Percentiles rank a stretch among this genome's conserved stretches.
Conservation (phyloP, 1,140 invertebrate genomes). For the Neodiprion pinetum region DNA sequence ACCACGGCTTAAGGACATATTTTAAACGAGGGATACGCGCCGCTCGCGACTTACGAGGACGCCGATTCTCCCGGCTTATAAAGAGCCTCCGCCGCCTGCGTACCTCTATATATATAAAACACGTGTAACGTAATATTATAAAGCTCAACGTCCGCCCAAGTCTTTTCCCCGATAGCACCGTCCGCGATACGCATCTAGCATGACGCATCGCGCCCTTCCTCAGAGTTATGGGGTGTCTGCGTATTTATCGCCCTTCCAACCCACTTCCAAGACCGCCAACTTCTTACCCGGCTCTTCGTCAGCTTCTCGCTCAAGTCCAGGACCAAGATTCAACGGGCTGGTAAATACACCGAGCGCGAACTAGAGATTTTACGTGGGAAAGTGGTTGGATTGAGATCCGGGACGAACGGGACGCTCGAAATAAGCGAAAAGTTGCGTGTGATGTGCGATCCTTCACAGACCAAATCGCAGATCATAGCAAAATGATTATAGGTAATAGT, state of each 20-base stretch:
- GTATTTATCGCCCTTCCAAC: background rate
- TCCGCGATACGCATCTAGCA: background rate
- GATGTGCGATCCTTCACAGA: too few relatives aligned
- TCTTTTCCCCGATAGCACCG: background rate
- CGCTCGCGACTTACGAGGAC: background rate
- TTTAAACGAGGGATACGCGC: background rate
- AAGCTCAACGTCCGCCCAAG: background rate
- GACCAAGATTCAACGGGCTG: too few relatives aligned
- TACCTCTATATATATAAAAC: background rate
- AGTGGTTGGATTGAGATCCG: too few relatives aligned
- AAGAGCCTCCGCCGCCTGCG: too few relatives aligned
- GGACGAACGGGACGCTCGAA: too few relatives aligned
- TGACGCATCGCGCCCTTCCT: background rate
- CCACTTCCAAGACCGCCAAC: background rate
- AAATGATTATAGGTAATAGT: too few relatives aligned
- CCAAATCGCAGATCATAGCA: too few relatives aligned
- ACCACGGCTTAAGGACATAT: background rate
- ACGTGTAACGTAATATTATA: background rate
- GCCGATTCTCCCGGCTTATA: background rate
- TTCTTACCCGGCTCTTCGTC: too few relatives aligned
- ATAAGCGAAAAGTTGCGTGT: too few relatives aligned
- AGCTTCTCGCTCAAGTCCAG: too few relatives aligned
- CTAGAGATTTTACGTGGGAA: too few relatives aligned
- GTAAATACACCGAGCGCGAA: too few relatives aligned
- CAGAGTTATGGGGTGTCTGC: background rate